Conservation (phyloP, 2,113 vertebrate genomes). For the Turdus rufiventris region DNA sequence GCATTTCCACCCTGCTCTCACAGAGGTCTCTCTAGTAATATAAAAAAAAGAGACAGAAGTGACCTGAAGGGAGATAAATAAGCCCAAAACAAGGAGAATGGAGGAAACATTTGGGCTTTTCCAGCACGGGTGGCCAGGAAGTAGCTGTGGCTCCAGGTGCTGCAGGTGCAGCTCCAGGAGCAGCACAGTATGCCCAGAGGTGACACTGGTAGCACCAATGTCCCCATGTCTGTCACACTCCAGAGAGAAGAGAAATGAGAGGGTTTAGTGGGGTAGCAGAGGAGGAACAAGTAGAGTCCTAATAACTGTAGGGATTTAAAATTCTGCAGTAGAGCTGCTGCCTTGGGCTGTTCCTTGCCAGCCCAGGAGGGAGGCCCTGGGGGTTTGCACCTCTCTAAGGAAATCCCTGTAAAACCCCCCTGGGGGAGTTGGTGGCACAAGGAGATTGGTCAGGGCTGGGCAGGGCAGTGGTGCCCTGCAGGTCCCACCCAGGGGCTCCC, state of each 20-base stretch:
- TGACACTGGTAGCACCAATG: fast-evolving
- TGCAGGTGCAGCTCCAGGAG: fast-evolving
- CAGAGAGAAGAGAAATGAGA: too few species aligned
- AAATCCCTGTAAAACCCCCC: not conserved
- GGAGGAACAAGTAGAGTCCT: not conserved
- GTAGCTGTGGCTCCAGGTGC: not conserved
- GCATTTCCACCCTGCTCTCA: not conserved
- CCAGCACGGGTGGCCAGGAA: fast-evolving
- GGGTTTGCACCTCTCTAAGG: not conserved
- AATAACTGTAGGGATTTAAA: not conserved
- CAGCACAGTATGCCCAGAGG: not conserved
- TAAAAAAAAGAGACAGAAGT: not conserved
- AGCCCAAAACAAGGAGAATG: not conserved
- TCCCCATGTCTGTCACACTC: fast-evolving
- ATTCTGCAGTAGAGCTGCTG: not conserved
- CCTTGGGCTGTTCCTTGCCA: not conserved
- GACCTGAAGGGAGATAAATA: not conserved
- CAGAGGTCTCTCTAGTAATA: not conserved
- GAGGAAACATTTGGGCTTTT: not conserved
- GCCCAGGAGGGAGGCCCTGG: not conserved
- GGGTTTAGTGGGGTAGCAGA: not conserved
- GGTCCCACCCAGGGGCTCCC: not conserved
- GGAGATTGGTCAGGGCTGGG: not conserved
- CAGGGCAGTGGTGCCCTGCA: not conserved
- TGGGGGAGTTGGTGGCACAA: not conserved